Evolutionary conservation across 2,888 invertebrate species (phyloP), one percentile per base, ranked within the genome.

Genomic region (Ceramica pisi): DNA sequence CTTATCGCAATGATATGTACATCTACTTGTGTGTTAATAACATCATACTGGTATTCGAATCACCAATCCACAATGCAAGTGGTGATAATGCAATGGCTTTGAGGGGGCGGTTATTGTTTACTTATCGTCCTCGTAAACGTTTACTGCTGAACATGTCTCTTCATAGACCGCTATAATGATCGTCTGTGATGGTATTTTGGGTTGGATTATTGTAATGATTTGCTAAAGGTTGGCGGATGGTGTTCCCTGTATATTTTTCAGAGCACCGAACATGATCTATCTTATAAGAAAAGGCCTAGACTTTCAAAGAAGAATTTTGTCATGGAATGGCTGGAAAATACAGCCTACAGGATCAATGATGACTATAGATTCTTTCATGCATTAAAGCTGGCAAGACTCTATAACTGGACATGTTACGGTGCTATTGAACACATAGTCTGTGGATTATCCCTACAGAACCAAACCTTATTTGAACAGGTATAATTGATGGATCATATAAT

Each of bases 21-120:
- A 55, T 62, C 35, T 51, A 8, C 21, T 19, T 16, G 35, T 57
- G 53, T n/a, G 21, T 62, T 78, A 60, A 74, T 66, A 74, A 66
- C 55, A 48, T 66, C 51, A 63, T 74, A 64, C 55, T 5, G 41
- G 67, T 70, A 66, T 48, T 62, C 9, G 31, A 63, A 63, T 67
- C 67, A 66, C 65, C 79, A 65, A 67, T 50, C 7, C 51, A 38
- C 26, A 26, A 35, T 35, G 41, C 26, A 48, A 70, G 21, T 67
- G 67, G 23, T 66, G 75, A 80, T 79, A 80, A 67, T 70, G 44
- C 26, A 75, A 80, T 75, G 51, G 56, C 26, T 53, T 51, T 67
- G 75, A 31, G 70, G 23, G 21, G 80, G 80, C 23, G 53, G 46
- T 74, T 78, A 78, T 66, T 73, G 74, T 78, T 70, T 68, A 66